Evolutionary conservation across 2,888 invertebrate genomes (phyloP).

Genomic region (Chorisops tibialis): DNA sequence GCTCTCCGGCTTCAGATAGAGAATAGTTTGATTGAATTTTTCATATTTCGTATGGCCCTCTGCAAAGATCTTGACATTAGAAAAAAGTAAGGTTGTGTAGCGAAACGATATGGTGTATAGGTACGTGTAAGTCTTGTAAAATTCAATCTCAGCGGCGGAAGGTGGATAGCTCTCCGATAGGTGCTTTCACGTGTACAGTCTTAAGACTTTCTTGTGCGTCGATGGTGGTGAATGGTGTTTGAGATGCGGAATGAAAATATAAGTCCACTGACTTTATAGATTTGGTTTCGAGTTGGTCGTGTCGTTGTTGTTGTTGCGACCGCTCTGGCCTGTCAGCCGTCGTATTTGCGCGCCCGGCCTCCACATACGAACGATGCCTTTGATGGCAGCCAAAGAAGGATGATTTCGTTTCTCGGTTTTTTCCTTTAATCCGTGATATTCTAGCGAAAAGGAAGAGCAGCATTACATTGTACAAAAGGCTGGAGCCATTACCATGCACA

Average conservation of each 20-base stretch:
- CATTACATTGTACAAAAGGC: conserved; percentile 19
- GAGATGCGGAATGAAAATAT: conserved; percentile 25
- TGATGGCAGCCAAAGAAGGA: background rate
- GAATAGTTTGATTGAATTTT: no score
- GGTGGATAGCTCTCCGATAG: conserved; percentile 10
- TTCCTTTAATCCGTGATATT: no score
- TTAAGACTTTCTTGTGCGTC: conserved; percentile 8
- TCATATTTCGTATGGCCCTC: no score
- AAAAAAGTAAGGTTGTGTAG: no score
- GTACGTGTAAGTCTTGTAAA: no score
- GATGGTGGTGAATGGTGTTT: conserved; percentile 24
- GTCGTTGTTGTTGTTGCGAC: background rate
- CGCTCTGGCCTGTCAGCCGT: background rate
- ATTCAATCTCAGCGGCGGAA: no score
- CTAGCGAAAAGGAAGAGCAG: background rate
- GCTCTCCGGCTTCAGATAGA: no score
- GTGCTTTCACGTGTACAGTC: background rate
- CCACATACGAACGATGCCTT: background rate
- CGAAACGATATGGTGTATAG: no score
- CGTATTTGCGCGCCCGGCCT: background rate
- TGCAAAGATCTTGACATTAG: no score
- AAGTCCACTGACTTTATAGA: conserved; percentile 30
- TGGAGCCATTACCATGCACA: conserved; percentile 29
- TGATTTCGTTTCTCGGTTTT: no score
- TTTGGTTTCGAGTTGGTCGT: conserved; percentile 1